Evolutionary conservation across 2,888 invertebrate species (phyloP).

Genomic region (Cenopis cana): DNA sequence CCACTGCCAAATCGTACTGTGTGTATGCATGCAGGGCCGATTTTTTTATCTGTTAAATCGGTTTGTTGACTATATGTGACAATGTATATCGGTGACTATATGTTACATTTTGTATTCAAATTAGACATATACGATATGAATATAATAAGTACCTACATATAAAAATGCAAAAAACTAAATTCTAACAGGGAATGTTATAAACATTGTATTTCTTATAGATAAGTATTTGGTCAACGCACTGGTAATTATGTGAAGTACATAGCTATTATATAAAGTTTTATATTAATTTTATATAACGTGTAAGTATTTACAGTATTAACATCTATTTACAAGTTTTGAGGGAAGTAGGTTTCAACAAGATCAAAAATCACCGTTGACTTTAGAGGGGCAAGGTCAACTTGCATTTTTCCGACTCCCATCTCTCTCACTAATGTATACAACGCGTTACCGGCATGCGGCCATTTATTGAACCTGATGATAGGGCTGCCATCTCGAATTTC

Average conservation of each 20-base stretch:
- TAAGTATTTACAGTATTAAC: conserved; percentile 49
- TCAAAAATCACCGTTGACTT: not conserved
- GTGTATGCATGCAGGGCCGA: no score
- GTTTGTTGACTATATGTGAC: no score
- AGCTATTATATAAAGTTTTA: conserved; percentile 6
- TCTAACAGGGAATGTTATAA: conserved; percentile 37
- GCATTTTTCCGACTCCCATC: no score
- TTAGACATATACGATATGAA: not conserved
- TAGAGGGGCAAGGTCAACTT: no score
- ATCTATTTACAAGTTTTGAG: conserved; percentile 48
- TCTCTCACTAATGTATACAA: no score
- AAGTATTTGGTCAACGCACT: conserved; percentile 39
- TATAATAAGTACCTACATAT: conserved; percentile 5
- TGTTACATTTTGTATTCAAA: not conserved
- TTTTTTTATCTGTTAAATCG: no score
- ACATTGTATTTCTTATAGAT: conserved; percentile 20
- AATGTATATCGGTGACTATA: no score
- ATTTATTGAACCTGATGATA: no score
- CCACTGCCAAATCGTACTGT: no score
- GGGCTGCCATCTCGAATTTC: no score
- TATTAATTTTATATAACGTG: conserved; percentile 9
- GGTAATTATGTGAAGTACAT: conserved; percentile 21
- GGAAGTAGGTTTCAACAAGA: not conserved
- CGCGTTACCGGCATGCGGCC: no score
- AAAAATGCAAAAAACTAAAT: conserved; percentile 21